Evolutionary conservation across 2,888 invertebrate species (phyloP), one percentile per base, ranked within the genome.

Genomic region (Apodemia duryi): DNA sequence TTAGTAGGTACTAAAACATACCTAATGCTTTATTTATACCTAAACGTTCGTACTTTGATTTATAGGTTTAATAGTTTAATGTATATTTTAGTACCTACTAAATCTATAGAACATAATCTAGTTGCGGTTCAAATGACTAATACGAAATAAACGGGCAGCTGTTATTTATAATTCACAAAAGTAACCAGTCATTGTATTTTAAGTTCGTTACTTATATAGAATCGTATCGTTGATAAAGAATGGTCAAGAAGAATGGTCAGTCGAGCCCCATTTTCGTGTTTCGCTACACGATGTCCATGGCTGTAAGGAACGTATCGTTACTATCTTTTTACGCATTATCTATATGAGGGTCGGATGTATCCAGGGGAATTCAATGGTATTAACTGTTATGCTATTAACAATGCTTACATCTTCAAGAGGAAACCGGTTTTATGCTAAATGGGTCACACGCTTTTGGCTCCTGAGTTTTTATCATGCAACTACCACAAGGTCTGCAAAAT

Each of bases 381-480:
- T 86, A 86, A 87, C 86, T 88, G 84, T 86, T 86, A 80, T 85
- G 79, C 81, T 77, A 84, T 79, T 82, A 86, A 91, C 90, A 90
- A 91, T 86, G 78, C 80, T 82, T 81, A 79, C 77, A 83, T 86
- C 88, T 86, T 86, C 82, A 86, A 86, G 88, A 87, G 82, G 80
- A 88, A 91, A 91, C 91, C 91, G 91, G 91, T 91, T 90, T 81
- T 81, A 80, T 77, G 75, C 83, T 88, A 90, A 91, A 91, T 91
- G 91, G 91, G 91, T 91, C 91, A 90, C 91, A 91, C 91, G 91
- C 90, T 90, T 86, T 80, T 83, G 83, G 81, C 82, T 83, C 84
- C 86, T 82, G 80, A 80, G 81, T 86, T 86, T 85, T 87, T 87
- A 82, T 69, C 57, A 68, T 52, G 29, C 57, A 52, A 65, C 46